phyloP scores from a whole-genome alignment of 1,140 invertebrate species.

The Conus ventricosus region DNA sequence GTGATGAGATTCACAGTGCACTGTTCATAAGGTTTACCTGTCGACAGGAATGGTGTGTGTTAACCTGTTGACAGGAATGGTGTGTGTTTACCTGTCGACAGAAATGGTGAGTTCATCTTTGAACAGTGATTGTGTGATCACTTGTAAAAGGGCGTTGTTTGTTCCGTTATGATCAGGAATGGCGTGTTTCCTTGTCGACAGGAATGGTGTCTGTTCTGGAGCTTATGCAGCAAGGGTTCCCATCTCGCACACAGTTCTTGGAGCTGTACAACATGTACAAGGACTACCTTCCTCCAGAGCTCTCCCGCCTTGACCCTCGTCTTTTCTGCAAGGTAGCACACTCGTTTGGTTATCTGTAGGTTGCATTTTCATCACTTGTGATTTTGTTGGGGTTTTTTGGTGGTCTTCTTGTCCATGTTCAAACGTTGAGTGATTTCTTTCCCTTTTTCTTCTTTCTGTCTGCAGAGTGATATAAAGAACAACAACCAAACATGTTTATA shows the following conservation, averaged over 20 bases:
- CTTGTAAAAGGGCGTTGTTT: no score
- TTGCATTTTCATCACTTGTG: not conserved
- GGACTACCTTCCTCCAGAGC: slow-evolving; percentile 87
- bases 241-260: slow-evolving; percentile 89
- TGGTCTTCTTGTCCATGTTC: no score
- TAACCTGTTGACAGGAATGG: no score
- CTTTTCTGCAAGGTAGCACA: slow-evolving; percentile 89
- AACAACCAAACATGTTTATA: no score
- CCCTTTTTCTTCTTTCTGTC: not conserved
- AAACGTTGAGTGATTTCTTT: not conserved
- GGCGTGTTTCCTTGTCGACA: slow-evolving; percentile 37
- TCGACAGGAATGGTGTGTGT: no score
- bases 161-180: no score
- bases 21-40: no score
- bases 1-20: no score
- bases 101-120: no score
- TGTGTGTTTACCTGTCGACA: no score
- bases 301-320: slow-evolving; percentile 87
- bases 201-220: slow-evolving; percentile 96
- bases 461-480: no score
- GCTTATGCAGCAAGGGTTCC: slow-evolving; percentile 96
- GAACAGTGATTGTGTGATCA: no score
- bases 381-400: not conserved
- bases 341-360: not conserved
- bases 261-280: slow-evolving; percentile 95